These are phyloP conservation scores for Cylloceria caligata DNA, from an alignment of 2,888 invertebrate species.

Conservation along the genomic window DNA sequence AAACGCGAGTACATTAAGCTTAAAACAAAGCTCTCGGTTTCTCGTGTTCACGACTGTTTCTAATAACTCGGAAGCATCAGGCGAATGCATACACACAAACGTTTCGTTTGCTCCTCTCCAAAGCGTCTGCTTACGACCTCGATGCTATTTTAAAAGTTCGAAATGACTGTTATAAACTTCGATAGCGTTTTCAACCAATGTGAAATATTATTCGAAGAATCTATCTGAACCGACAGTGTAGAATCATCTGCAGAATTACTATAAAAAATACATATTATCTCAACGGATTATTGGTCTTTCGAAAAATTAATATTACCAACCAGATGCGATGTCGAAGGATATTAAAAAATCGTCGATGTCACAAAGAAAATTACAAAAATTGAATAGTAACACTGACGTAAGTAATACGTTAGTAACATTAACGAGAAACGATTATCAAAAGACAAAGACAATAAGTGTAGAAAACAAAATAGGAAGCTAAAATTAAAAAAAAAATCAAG, in stretches of 20 bases:
- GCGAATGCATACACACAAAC: slow-evolving; percentile 54
- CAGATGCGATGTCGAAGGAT: neutral
- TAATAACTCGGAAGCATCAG: slow-evolving; percentile 18
- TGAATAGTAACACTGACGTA: neutral
- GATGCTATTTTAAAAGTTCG: slow-evolving; percentile 77
- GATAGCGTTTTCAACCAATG: slow-evolving; percentile 49
- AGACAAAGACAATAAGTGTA: neutral
- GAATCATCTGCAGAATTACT: neutral
- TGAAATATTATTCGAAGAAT: slow-evolving; percentile 29
- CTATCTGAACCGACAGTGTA: slow-evolving; percentile 3
- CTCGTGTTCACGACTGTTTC: slow-evolving; percentile 7
- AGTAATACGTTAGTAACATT: neutral
- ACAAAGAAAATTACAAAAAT: neutral
- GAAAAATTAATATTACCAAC: neutral
- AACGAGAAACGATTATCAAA: neutral
- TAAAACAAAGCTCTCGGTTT: slow-evolving; percentile 16
- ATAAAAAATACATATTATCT: neutral
- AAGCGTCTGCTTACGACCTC: slow-evolving; percentile 73
- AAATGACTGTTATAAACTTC: slow-evolving; percentile 59
- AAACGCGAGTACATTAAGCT: neutral
- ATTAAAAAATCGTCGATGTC: neutral
- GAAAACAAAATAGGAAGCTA: neutral
- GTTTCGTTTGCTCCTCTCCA: slow-evolving; percentile 59
- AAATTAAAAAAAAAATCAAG: neutral
- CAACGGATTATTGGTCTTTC: neutral